A percentile compares a stretch with the other conserved stretches of the same genome.
Evolutionary conservation across 30 jellyfish, hydroid and myxozoan species (phyloP).

Genomic region (Sanderia malayensis): DNA sequence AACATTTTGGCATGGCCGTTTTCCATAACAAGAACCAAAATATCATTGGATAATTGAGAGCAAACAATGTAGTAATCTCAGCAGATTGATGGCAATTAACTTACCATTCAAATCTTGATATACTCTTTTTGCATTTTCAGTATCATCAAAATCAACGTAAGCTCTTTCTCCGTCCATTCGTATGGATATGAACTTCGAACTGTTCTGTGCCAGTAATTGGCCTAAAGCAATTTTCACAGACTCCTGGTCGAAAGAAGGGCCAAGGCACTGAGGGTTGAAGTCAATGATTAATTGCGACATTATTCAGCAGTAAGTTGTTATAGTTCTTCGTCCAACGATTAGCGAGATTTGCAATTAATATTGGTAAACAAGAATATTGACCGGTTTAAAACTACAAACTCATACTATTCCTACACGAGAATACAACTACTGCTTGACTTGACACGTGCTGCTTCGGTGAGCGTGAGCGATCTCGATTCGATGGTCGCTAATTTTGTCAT

Average conservation of each 20-base stretch:
- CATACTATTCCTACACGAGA: slow-evolving; percentile 62
- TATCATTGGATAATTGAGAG: neutral
- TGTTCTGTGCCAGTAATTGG: slow-evolving; percentile 61
- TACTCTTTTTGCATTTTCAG: slow-evolving; percentile 81
- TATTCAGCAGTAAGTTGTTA: slow-evolving; percentile 24
- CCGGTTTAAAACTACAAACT: slow-evolving; percentile 41
- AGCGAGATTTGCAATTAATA: slow-evolving; percentile 5
- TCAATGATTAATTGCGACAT: slow-evolving; percentile 60
- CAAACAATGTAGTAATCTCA: slow-evolving; percentile 1
- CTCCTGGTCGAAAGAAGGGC: slow-evolving; percentile 44
- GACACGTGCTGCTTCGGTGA: slow-evolving; percentile 76
- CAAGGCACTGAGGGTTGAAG: slow-evolving; percentile 46
- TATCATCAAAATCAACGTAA: slow-evolving; percentile 70
- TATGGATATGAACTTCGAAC: slow-evolving; percentile 36
- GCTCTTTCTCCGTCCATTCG: slow-evolving; percentile 54
- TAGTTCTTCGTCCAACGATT: slow-evolving; percentile 6
- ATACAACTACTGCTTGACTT: too few relatives aligned
- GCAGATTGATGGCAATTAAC: slow-evolving; percentile 8
- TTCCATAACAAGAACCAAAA: too few relatives aligned
- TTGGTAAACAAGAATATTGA: slow-evolving; percentile 15
- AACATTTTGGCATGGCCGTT: neutral
- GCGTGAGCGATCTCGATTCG: too few relatives aligned
- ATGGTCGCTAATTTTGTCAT: slow-evolving; percentile 50
- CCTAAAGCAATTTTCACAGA: slow-evolving; percentile 60
- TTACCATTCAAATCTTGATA: slow-evolving; percentile 73